phyloP scores from a whole-genome alignment of 1,140 invertebrate species.

The Augochlora pura region DNA sequence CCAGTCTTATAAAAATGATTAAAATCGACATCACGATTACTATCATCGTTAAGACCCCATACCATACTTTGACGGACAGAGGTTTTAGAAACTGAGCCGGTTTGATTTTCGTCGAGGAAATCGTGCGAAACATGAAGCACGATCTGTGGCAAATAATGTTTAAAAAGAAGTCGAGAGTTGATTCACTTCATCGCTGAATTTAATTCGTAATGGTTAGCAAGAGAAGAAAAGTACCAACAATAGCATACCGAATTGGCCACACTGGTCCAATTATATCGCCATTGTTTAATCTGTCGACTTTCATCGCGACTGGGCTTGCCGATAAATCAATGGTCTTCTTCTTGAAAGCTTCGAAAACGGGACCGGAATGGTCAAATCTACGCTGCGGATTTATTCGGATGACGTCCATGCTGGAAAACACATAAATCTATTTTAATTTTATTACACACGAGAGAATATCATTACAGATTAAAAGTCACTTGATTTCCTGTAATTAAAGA shows the following conservation, averaged over 20 bases:
- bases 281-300: slow-evolving; percentile 28
- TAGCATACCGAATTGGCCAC: slow-evolving; percentile 56
- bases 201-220: too few species aligned
- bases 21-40: slow-evolving; percentile 22
- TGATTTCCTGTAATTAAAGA: not conserved
- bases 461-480: too few species aligned
- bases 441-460: too few species aligned
- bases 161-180: not conserved
- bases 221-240: not conserved
- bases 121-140: slow-evolving; percentile 61
- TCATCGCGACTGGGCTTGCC: slow-evolving; percentile 54
- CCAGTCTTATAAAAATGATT: slow-evolving; percentile 34
- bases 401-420: slow-evolving; percentile 38
- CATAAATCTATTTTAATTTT: not conserved
- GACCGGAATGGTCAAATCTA: slow-evolving; percentile 48
- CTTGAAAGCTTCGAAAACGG: slow-evolving; percentile 55
- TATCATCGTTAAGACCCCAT: slow-evolving; percentile 32
- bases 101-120: slow-evolving; percentile 48
- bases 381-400: slow-evolving; percentile 43
- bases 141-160: slow-evolving; percentile 28
- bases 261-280: slow-evolving; percentile 56
- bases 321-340: slow-evolving; percentile 45
- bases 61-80: slow-evolving; percentile 51
- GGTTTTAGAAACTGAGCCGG: slow-evolving; percentile 55
- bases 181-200: too few species aligned